Base-by-base conservation (phyloP, 2,797 vertebrate species). In the Cynopterus sphinx region DNA sequence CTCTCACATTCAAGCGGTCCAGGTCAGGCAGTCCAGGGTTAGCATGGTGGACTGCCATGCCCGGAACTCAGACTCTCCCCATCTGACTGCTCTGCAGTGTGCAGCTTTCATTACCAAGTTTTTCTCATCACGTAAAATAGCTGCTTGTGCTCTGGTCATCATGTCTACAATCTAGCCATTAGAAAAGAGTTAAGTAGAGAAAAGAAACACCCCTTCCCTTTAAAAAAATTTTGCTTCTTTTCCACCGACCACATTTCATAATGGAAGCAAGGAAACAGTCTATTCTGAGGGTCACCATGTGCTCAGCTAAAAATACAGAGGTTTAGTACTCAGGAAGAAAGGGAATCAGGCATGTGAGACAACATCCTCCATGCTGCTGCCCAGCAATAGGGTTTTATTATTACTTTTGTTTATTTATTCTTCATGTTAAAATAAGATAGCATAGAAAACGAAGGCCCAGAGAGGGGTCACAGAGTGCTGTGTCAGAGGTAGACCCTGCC, bases 191-290 rank as follows among this genome's bases (percentile, higher is more conserved):
- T 59, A 77, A 67, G 6, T 39, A 5, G 79, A 85, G 65, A 59
- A 71, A 78, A 78, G 59, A 91, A 84, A 39, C 5, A 39, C 6
- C 10, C 21, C 78, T 84, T 81, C 67, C 33, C 79, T 83, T 87
- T 59, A 81, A 83, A 95, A 79, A 77, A 12, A 46, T 67, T 75
- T 95, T 85, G 59, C 39, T 75, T 70, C 65, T 83, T 87, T 95
- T 75, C 39, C 26, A 57, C 51, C 57, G 75, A 83, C 75, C 88
- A n/a, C 74, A 87, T 92, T 70, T 78, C 95, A 53, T 70, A 89
- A 91, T 19, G 65, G 51, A 79, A 36, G 7, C n/a, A 82, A 90
- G 49, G 49, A 83, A 49, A 85, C 71, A 73, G 68, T 81, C 83
- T 91, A 65, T 91, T 78, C 71, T 77, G 68, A 82, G 61, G 75